Evolutionary conservation across 2,113 vertebrate species (phyloP).

Genomic region (Apaloderma vittatum): DNA sequence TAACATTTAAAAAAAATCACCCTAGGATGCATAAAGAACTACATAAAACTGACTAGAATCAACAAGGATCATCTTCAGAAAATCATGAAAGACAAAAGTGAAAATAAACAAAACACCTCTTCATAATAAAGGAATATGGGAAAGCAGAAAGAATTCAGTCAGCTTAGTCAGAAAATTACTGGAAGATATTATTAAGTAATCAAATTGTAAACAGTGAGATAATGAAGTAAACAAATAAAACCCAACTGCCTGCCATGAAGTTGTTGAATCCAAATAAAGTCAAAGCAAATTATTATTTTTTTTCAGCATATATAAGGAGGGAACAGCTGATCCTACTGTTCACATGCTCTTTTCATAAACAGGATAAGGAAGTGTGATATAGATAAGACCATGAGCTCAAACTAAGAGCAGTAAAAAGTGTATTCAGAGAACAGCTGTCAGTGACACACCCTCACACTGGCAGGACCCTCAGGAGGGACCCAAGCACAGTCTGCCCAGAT

Average conservation of each 20-base stretch:
- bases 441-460: accelerated
- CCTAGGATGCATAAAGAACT: not conserved
- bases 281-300: not conserved
- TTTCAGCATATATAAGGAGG: not conserved
- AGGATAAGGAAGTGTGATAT: not conserved
- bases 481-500: not conserved
- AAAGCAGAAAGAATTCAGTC: not conserved
- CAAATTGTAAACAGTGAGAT: not conserved
- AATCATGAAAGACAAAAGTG: not conserved
- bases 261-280: not conserved
- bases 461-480: not conserved
- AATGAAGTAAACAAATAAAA: not conserved
- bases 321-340: not conserved
- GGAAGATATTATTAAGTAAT: not conserved
- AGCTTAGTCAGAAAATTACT: not conserved
- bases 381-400: not conserved
- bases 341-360: not conserved
- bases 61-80: not conserved
- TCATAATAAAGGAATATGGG: not conserved
- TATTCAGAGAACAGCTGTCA: not conserved
- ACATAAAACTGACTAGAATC: not conserved
- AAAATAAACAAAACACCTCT: not conserved
- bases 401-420: not conserved
- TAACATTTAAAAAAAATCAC: not conserved
- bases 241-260: not conserved